Evolutionary conservation across 2,888 invertebrate species (phyloP), one percentile per base, ranked within the genome.

Genomic region (Watsonalla cultraria): DNA sequence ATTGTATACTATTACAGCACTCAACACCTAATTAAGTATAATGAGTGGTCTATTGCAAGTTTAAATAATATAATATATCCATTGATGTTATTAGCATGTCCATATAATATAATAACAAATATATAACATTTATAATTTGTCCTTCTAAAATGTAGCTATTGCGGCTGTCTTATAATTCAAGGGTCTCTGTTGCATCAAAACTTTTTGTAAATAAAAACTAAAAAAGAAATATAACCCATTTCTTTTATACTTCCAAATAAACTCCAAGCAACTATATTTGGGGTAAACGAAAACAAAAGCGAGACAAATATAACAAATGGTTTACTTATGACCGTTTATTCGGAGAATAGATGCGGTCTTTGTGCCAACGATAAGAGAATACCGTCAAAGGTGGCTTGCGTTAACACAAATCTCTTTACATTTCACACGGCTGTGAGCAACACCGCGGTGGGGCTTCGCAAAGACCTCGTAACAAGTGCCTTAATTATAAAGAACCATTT

Each of bases 401-500:
- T 66, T 66, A 64, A 66, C 57, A 60, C 53, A 63, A 70, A 69
- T 69, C 65, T 65, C 58, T 63, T 67, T 60, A 56, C 54, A 52
- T 57, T 62, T 64, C 72, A 64, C 66, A 53, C 58, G 50, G 50
- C 54, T 47, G 54, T 74, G 69, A 74, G 65, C 73, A 72, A 75
- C 78, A 74, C 60, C 60, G 48, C 59, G 62, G 62, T 61, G 60
- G 50, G 73, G 72, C 67, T 74, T 74, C 73, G 52, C 57, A 39
- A 46, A 54, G 37, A 24, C 46, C 46, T 33, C 47, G 33, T 60
- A 63, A 65, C 60, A 59, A 54, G 57, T 57, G 53, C 58, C 59
- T 51, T 55, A 50, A 49, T 55, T 51, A 24, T 24, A 2, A 24
- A 24, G 24, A 24, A 24, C 24, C 24, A 24, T 24, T 24, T 24